Base-by-base conservation (phyloP, 1,140 invertebrate species). In the Drosophila melanica region DNA sequence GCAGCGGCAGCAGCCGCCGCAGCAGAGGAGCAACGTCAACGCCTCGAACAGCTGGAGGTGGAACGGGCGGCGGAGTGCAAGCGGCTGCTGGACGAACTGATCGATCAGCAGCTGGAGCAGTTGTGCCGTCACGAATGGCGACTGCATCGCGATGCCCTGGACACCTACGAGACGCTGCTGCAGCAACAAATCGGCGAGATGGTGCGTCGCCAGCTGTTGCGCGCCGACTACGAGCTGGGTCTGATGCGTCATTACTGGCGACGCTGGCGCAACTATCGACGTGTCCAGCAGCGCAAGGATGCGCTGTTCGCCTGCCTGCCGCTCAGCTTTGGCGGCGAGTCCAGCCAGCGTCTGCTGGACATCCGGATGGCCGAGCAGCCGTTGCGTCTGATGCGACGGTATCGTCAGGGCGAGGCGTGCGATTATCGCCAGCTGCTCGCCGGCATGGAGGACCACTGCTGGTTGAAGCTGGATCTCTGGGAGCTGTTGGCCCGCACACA, bases 401-500 rank as follows among this genome's bases (percentile, higher is more conserved):
- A 92, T 67, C 63, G 90, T 8, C 69, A 79, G 12, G 91, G 91
- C 1, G 53, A 81, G 11, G 53, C 91, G 0, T 85, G 87, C 33
- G 66, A 91, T 14, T 91, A 79, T 62, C 41, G 58, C 0, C 35
- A 55, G 10, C 58, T 91, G 5, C 66, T 91, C 2, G 35, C 73
- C 2, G 80, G 80, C 23, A 14, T 80, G 18, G 77, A 75, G 11
- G 71, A 78, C 44, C 64, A 77, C 4, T 75, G 64, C 23, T 65
- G 58, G 65, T 66, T 89, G 3, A 89, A 87, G 64, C 63, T 87
- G 6, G 82, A 87, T n/a, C 51, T 87, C 0, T 87, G 82, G 82
- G 65, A 75, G 11, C 33, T 87, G 4, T 30, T 87, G 8, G 59
- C 23, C 7, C 37, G 30, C 6, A 23, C 51, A 0, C 18, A 67